These are phyloP conservation scores for Sisyra nigra DNA, from an alignment of 2,888 invertebrate genomes.

Conservation along the genomic window DNA sequence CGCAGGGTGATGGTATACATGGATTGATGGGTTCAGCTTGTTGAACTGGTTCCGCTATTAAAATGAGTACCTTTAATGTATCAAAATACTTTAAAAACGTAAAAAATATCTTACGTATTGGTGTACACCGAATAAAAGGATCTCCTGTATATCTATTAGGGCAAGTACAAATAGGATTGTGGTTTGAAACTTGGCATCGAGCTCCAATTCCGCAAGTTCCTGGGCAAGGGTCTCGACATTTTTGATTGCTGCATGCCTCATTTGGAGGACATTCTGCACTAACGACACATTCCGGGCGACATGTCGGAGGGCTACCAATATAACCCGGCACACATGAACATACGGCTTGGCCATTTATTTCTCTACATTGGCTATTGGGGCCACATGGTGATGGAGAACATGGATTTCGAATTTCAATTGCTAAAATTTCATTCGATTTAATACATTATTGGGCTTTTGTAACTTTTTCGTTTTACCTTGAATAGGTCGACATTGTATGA, in stretches of 20 bases:
- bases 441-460: not conserved
- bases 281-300: conserved; percentile 53
- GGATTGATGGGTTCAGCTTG: conserved; percentile 36
- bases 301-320: conserved; percentile 54
- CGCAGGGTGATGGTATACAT: conserved; percentile 67
- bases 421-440: conserved; percentile 20
- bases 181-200: conserved; percentile 53
- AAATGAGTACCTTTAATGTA: too few species aligned
- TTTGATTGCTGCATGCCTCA: conserved; percentile 53
- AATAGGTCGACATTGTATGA: conserved; percentile 40
- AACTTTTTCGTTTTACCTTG: conserved; percentile 30
- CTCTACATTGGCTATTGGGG: conserved; percentile 51
- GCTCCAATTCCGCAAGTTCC: conserved; percentile 60
- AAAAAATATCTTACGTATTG: conserved; percentile 21
- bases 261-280: conserved; percentile 52
- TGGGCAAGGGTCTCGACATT: conserved; percentile 61
- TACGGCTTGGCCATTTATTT: conserved; percentile 46
- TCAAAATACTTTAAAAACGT: too few species aligned
- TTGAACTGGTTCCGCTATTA: conserved; percentile 20
- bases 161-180: conserved; percentile 58
- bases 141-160: conserved; percentile 47
- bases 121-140: conserved; percentile 42
- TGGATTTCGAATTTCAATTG: conserved; percentile 35
- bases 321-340: conserved; percentile 48
- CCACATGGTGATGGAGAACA: conserved; percentile 60